Percentiles rank a stretch among this genome's conserved stretches.
Conservation (phyloP, 2,888 invertebrate genomes). For the Trachelus troglodyta region DNA sequence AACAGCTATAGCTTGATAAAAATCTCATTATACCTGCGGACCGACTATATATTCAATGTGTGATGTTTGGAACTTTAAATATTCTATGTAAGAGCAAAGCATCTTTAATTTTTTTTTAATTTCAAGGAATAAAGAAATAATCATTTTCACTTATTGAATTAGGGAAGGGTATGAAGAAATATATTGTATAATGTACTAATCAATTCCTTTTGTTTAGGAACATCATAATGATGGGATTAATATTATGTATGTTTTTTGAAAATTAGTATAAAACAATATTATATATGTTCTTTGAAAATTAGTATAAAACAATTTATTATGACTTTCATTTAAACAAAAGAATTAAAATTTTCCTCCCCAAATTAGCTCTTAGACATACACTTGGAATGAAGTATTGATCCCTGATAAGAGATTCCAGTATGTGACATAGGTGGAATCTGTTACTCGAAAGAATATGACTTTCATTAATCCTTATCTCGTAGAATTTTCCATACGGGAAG, state of each 20-base stretch:
- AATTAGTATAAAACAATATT: neutral
- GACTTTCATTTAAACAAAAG: neutral
- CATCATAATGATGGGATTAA: neutral
- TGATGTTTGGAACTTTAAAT: neutral
- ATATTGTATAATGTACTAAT: neutral
- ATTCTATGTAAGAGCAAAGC: neutral
- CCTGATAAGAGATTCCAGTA: neutral
- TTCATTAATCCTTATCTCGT: neutral
- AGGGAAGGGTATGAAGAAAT: neutral
- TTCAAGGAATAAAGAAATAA: neutral
- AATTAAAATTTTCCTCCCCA: neutral
- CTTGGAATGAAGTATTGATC: conserved; percentile 4
- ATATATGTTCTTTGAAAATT: neutral
- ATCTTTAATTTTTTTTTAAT: neutral
- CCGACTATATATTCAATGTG: neutral
- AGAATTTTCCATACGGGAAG: no score
- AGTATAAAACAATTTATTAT: conserved; percentile 6
- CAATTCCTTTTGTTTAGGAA: neutral
- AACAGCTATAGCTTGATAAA: neutral
- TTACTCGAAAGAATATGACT: neutral
- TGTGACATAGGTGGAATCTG: neutral
- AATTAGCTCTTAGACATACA: neutral
- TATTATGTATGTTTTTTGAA: neutral
- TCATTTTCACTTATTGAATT: neutral
- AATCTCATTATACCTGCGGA: neutral